These are phyloP conservation scores for Smittia sp. DNA, from an alignment of 2,888 invertebrate species.

Conservation along the genomic window DNA sequence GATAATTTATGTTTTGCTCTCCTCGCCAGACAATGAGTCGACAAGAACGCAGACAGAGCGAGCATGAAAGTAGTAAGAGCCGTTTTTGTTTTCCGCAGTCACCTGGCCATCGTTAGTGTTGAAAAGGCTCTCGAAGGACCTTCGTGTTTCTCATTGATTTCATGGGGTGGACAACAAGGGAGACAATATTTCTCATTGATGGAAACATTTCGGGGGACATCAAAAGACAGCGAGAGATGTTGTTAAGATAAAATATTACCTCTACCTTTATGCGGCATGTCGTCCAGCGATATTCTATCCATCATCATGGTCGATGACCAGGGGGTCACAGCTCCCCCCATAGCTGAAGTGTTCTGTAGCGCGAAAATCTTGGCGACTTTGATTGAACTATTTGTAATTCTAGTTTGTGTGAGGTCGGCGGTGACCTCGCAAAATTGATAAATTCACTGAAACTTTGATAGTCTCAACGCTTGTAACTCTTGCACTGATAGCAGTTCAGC, in stretches of 20 bases:
- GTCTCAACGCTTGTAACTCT: background rate
- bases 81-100: background rate
- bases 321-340: constrained; percentile 74
- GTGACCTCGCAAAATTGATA: background rate
- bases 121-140: background rate
- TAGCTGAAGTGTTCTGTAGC: constrained; percentile 79
- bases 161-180: background rate
- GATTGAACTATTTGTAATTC: constrained; percentile 16
- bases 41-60: background rate
- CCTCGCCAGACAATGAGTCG: constrained; percentile 16
- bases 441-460: background rate
- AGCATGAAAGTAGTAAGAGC: background rate
- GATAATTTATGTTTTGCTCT: constrained; percentile 27
- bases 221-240: constrained; percentile 16
- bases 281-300: constrained; percentile 70
- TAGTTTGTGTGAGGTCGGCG: background rate
- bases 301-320: constrained; percentile 78
- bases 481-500: background rate
- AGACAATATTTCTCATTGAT: constrained; percentile 1
- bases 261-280: constrained; percentile 71
- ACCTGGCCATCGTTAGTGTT: constrained; percentile 28
- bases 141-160: background rate
- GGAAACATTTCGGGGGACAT: background rate
- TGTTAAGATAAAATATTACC: constrained; percentile 33
- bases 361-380: constrained; percentile 52